These are phyloP conservation scores for Carassius carassius DNA, from an alignment of 2,113 vertebrate genomes.

Conservation along the genomic window DNA sequence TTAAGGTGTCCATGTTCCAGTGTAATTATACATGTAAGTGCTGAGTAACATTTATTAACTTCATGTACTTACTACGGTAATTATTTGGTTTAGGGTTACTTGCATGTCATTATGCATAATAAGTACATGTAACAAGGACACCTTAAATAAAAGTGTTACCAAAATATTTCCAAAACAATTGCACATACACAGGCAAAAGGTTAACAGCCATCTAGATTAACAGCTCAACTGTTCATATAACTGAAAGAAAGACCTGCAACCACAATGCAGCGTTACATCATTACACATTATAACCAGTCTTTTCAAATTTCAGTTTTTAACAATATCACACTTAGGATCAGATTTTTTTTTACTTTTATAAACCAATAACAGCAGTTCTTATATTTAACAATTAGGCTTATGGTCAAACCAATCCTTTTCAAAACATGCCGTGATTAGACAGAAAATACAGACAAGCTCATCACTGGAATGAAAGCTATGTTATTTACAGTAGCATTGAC, in stretches of 20 bases:
- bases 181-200: not conserved
- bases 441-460: not conserved
- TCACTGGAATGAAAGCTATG: not conserved
- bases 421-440: not conserved
- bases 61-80: too few species aligned
- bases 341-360: not conserved
- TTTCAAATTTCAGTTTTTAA: not conserved
- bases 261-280: slow-evolving; percentile 4
- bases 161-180: not conserved
- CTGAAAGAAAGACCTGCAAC: not conserved
- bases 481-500: slow-evolving; percentile 25
- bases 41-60: too few species aligned
- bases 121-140: too few species aligned
- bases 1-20: too few species aligned
- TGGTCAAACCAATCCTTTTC: not conserved
- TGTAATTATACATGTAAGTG: too few species aligned
- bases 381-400: not conserved
- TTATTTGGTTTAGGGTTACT: too few species aligned
- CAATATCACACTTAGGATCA: not conserved
- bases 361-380: not conserved
- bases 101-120: too few species aligned
- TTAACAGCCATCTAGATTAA: not conserved
- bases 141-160: too few species aligned
- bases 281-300: not conserved
- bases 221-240: not conserved